These are phyloP conservation scores for Rhagium mordax DNA, from an alignment of 2,888 invertebrate species.

Conservation along the genomic window DNA sequence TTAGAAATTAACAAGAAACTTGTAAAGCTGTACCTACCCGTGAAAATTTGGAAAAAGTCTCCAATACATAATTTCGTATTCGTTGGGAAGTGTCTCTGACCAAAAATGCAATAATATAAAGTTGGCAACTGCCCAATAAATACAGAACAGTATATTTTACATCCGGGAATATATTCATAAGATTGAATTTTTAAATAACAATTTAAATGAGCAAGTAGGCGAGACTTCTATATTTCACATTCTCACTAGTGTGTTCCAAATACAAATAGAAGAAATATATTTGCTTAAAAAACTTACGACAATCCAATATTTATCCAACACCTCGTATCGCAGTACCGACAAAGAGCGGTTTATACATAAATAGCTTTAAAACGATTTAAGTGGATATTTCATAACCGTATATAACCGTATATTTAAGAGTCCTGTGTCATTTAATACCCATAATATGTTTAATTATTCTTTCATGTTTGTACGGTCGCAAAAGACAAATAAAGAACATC, in stretches of 20 bases:
- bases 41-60: too few species aligned
- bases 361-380: background rate
- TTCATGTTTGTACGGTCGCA: background rate
- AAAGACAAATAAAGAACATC: background rate
- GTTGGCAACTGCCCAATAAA: too few species aligned
- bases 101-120: too few species aligned
- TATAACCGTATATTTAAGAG: background rate
- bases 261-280: background rate
- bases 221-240: background rate
- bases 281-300: background rate
- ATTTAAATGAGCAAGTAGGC: background rate
- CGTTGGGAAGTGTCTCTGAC: too few species aligned
- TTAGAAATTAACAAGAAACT: too few species aligned
- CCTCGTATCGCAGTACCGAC: background rate
- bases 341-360: background rate
- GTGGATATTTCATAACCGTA: background rate
- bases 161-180: too few species aligned
- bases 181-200: too few species aligned
- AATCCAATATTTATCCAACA: constrained; percentile 24
- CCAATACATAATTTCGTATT: too few species aligned
- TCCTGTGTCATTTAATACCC: constrained; percentile 7
- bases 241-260: background rate
- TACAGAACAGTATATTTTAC: too few species aligned
- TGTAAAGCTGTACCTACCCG: too few species aligned
- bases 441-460: constrained; percentile 10